Evolutionary conservation across 2,888 invertebrate genomes (phyloP).

Genomic region (Microctonus hyperodae): DNA sequence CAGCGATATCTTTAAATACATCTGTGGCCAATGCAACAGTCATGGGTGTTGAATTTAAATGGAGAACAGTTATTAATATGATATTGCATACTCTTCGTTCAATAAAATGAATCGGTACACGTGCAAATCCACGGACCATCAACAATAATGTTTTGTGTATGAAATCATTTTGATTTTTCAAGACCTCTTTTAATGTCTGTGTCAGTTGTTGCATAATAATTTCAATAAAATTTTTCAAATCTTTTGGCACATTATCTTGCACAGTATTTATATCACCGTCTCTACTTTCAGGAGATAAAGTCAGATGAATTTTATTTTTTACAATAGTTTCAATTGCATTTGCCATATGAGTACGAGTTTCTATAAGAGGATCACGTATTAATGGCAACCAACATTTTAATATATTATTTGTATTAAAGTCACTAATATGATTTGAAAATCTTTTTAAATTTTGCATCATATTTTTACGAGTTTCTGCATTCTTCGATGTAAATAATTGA

Average conservation of each 20-base stretch:
- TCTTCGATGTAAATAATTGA: conserved; percentile 47
- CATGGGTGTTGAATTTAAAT: conserved; percentile 68
- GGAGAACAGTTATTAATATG: conserved; percentile 67
- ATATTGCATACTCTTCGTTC: conserved; percentile 67
- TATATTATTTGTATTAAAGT: conserved; percentile 59
- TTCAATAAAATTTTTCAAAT: conserved; percentile 62
- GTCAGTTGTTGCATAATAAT: conserved; percentile 61
- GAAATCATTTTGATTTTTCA: conserved; percentile 66
- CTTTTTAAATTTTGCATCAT: conserved; percentile 60
- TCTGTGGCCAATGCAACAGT: conserved; percentile 66
- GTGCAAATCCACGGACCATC: conserved; percentile 66
- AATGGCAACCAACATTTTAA: conserved; percentile 61
- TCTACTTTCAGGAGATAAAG: conserved; percentile 45
- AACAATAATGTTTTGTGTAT: conserved; percentile 67
- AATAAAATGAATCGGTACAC: conserved; percentile 49
- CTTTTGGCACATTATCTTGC: conserved; percentile 43
- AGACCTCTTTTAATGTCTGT: conserved; percentile 46
- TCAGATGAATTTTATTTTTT: conserved; percentile 46
- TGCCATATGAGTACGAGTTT: conserved; percentile 58
- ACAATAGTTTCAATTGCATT: conserved; percentile 55
- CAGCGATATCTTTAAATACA: conserved; percentile 68
- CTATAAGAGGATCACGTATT: conserved; percentile 54
- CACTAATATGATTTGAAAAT: conserved; percentile 62
- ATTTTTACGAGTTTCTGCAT: conserved; percentile 50
- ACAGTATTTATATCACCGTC: conserved; percentile 39